Conservation (phyloP, 2,113 vertebrate genomes). For the Coregonus clupeaformis region DNA sequence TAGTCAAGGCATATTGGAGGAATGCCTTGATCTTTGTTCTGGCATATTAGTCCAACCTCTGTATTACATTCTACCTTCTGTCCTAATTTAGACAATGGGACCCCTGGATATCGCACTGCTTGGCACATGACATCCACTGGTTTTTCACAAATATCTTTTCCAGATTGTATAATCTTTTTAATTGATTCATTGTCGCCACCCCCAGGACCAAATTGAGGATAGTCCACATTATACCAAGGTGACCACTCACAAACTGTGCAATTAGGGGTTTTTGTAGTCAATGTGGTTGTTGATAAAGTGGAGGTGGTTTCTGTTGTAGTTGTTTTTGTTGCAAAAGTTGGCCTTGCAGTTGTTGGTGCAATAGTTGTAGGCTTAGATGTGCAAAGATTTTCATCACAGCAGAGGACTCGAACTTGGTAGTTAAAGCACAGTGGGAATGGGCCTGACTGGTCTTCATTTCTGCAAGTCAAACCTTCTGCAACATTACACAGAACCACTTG, state of each 20-base stretch:
- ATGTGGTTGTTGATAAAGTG: conserved; percentile 4
- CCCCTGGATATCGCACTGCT: conserved; percentile 48
- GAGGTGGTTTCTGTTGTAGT: conserved; percentile 14
- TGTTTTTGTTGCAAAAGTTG: not conserved
- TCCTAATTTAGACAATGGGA: conserved; percentile 31
- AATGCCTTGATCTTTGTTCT: conserved; percentile 58
- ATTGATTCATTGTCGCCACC: conserved; percentile 64
- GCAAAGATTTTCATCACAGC: conserved; percentile 56
- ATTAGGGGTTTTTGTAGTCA: not conserved
- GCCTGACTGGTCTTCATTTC: conserved; percentile 61
- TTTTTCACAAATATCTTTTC: conserved; percentile 54
- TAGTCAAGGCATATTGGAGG: conserved; percentile 65
- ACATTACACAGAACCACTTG: conserved; percentile 60
- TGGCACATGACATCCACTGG: conserved; percentile 54
- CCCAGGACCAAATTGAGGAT: conserved; percentile 46
- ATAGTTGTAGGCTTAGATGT: not conserved
- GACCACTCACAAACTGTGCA: conserved; percentile 58
- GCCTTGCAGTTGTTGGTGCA: not conserved
- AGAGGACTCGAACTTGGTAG: conserved; percentile 63
- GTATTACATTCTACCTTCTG: conserved; percentile 61
- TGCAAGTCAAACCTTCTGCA: conserved; percentile 59
- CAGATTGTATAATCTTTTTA: conserved; percentile 38
- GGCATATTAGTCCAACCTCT: conserved; percentile 62
- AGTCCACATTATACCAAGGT: conserved; percentile 59
- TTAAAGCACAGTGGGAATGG: conserved; percentile 62